These are phyloP conservation scores for Odontomachus brunneus DNA, from an alignment of 1,140 invertebrate genomes.

Conservation along the genomic window DNA sequence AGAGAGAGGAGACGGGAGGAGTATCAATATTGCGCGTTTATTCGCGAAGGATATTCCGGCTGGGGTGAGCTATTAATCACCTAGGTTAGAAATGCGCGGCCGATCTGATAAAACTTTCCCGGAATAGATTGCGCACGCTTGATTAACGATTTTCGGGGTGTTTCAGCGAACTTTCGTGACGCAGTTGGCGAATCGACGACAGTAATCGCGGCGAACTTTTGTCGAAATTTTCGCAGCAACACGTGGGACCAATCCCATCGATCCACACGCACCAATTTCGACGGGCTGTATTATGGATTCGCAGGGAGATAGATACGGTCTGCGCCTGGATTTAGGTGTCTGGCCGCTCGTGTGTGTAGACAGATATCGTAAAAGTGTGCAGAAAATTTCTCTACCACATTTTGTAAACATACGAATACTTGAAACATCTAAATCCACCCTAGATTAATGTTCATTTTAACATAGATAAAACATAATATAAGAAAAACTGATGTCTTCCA, in stretches of 20 bases:
- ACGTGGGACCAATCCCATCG: neutral
- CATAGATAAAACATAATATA: too few species aligned
- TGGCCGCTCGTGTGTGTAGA: too few species aligned
- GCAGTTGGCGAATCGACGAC: neutral
- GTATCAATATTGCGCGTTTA: neutral
- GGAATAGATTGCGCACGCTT: neutral
- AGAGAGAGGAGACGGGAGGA: neutral
- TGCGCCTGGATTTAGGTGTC: too few species aligned
- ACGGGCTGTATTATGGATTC: neutral
- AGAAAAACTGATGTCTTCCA: too few species aligned
- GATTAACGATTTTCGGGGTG: constrained; percentile 14
- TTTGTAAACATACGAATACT: too few species aligned
- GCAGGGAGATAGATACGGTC: too few species aligned
- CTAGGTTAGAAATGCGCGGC: neutral
- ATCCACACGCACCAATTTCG: neutral
- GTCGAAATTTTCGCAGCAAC: constrained; percentile 12
- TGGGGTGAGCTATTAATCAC: neutral
- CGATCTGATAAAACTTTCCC: constrained; percentile 6
- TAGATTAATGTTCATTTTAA: too few species aligned
- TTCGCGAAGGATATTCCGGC: neutral
- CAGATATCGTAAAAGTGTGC: too few species aligned
- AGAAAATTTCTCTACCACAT: too few species aligned
- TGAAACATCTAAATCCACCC: too few species aligned
- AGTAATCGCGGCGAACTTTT: neutral
- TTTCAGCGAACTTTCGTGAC: constrained; percentile 24